Evolutionary conservation across 1,140 invertebrate species (phyloP).

Genomic region (Stratiolaelaps scimitus): DNA sequence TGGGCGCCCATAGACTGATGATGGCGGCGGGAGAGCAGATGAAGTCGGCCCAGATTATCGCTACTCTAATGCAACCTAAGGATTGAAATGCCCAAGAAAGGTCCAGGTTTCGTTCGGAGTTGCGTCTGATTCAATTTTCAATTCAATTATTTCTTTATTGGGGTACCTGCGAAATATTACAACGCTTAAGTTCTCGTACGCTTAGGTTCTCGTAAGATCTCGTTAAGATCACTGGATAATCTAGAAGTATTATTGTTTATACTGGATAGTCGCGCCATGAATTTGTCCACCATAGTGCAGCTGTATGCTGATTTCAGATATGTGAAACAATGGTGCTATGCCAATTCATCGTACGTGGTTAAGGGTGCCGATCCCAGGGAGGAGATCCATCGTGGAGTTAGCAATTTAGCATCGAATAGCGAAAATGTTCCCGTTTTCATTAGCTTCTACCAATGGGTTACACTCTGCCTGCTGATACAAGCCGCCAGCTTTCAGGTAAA

Average conservation of each 20-base stretch:
- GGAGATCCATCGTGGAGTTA: not conserved
- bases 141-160: too few relatives aligned
- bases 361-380: not conserved
- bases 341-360: not conserved
- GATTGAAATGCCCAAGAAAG: not conserved
- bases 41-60: not conserved
- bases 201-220: too few relatives aligned
- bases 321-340: constrained; percentile 15
- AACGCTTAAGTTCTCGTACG: too few relatives aligned
- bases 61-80: not conserved
- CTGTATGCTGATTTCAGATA: not conserved
- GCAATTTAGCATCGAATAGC: not conserved
- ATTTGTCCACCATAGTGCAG: too few relatives aligned
- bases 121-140: too few relatives aligned
- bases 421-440: constrained; percentile 33
- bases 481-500: constrained; percentile 41
- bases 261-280: too few relatives aligned
- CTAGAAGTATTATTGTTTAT: too few relatives aligned
- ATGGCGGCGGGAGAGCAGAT: not conserved
- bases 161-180: too few relatives aligned
- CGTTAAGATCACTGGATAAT: too few relatives aligned
- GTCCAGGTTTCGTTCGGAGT: too few relatives aligned
- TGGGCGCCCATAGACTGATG: not conserved
- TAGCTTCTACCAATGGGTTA: constrained; percentile 45
- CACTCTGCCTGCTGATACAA: constrained; percentile 41